Percentiles rank a stretch among this genome's conserved stretches.
phyloP scores from a whole-genome alignment of 1,140 invertebrate genomes.

The Musca domestica region DNA sequence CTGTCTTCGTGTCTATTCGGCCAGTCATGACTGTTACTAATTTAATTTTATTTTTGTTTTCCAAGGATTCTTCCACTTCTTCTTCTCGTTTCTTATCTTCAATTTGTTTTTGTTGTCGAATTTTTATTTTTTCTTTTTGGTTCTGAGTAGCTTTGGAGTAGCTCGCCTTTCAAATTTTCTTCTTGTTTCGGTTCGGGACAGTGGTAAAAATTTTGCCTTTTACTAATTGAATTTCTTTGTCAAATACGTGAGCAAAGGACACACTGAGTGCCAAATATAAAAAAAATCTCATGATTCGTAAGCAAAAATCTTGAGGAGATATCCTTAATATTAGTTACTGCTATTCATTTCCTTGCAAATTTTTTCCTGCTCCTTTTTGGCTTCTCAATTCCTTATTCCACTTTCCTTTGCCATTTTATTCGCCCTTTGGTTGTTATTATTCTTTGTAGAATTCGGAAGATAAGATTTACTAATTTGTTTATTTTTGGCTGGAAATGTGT shows the following conservation, averaged over 20 bases:
- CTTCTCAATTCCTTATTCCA: too few species aligned
- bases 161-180: neutral
- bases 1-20: neutral
- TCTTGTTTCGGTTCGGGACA: neutral
- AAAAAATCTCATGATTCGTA: too few species aligned
- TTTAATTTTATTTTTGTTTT: constrained; percentile 16
- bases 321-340: neutral
- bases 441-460: neutral
- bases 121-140: neutral
- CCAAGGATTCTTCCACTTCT: neutral
- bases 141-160: neutral
- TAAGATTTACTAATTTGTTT: constrained; percentile 16
- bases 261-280: neutral
- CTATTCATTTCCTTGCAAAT: neutral
- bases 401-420: neutral
- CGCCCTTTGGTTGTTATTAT: neutral
- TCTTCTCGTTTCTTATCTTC: neutral
- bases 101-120: neutral
- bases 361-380: too few species aligned
- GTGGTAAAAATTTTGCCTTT: constrained; percentile 4
- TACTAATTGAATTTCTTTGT: constrained; percentile 22
- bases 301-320: too few species aligned
- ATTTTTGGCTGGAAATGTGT: neutral
- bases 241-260: constrained; percentile 17
- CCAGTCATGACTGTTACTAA: constrained; percentile 17